phyloP scores from a whole-genome alignment of 2,113 vertebrate genomes.

The Anolis sagrei region DNA sequence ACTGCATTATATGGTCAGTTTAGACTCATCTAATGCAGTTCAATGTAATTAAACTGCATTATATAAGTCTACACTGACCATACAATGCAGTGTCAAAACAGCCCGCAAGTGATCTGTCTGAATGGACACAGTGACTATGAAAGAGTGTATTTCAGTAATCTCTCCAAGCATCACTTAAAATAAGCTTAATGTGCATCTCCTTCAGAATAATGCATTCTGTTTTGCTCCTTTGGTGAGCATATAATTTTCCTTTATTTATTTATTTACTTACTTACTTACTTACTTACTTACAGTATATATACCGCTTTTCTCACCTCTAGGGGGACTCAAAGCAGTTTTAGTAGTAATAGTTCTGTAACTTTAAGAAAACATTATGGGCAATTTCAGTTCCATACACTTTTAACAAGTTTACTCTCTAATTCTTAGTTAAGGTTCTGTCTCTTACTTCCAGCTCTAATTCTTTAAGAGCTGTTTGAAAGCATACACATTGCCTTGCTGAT shows the following conservation, averaged over 20 bases:
- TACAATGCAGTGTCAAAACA: too few relatives aligned
- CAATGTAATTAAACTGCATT: too few relatives aligned
- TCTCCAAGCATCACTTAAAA: neutral
- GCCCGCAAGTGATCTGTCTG: neutral
- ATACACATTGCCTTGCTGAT: neutral
- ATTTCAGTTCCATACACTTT: conserved; percentile 1
- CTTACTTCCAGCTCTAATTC: neutral
- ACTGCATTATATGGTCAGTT: too few relatives aligned
- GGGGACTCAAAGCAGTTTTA: too few relatives aligned
- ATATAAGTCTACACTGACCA: too few relatives aligned
- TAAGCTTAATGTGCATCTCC: neutral
- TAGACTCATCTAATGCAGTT: too few relatives aligned
- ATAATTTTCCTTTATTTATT: conserved; percentile 10
- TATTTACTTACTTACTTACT: too few relatives aligned
- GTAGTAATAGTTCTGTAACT: neutral
- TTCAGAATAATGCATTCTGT: neutral
- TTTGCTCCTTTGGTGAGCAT: neutral
- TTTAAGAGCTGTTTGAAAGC: neutral
- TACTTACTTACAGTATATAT: too few relatives aligned
- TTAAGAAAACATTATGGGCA: neutral
- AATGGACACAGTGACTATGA: neutral
- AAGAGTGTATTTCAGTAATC: neutral
- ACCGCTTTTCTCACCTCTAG: too few relatives aligned
- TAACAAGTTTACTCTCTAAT: neutral
- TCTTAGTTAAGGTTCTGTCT: too few relatives aligned